These are phyloP conservation scores for Tolmerus cingulatus DNA, from an alignment of 2,888 invertebrate genomes.

Conservation along the genomic window DNA sequence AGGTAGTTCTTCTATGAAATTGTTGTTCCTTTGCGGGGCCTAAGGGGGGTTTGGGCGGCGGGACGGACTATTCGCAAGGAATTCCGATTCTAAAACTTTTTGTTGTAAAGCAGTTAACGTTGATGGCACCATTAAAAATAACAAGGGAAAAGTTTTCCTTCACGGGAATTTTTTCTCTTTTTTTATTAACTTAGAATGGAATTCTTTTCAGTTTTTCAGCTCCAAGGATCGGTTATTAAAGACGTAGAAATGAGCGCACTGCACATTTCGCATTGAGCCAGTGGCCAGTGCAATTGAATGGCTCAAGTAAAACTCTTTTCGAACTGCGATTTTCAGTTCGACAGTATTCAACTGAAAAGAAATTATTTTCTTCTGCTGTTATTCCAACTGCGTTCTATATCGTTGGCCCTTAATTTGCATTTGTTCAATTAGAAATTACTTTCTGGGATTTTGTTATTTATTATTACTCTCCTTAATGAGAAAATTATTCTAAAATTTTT, in stretches of 20 bases:
- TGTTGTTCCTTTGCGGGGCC: not conserved
- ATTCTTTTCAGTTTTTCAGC: conserved; percentile 9
- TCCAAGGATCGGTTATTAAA: conserved; percentile 2
- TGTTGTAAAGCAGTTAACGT: conserved; percentile 40
- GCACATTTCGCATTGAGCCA: not conserved
- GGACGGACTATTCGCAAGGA: not conserved
- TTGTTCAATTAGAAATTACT: not conserved
- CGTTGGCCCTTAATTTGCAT: not conserved
- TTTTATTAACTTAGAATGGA: conserved; percentile 1
- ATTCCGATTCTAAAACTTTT: conserved; percentile 35
- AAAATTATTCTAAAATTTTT: too few species aligned
- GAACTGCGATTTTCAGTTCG: not conserved
- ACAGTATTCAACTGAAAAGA: not conserved
- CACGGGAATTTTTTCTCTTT: not conserved
- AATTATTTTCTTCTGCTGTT: not conserved
- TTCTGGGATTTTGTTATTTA: too few species aligned
- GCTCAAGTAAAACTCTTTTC: not conserved
- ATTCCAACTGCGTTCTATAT: not conserved
- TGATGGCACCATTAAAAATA: conserved; percentile 38
- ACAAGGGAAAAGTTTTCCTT: conserved; percentile 42
- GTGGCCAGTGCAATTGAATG: not conserved
- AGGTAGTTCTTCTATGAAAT: not conserved
- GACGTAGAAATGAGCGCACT: not conserved
- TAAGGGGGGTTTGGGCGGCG: not conserved
- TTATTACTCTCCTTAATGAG: too few species aligned